phyloP scores from a whole-genome alignment of 2,797 vertebrate species.

The Holocentrus rufus region DNA sequence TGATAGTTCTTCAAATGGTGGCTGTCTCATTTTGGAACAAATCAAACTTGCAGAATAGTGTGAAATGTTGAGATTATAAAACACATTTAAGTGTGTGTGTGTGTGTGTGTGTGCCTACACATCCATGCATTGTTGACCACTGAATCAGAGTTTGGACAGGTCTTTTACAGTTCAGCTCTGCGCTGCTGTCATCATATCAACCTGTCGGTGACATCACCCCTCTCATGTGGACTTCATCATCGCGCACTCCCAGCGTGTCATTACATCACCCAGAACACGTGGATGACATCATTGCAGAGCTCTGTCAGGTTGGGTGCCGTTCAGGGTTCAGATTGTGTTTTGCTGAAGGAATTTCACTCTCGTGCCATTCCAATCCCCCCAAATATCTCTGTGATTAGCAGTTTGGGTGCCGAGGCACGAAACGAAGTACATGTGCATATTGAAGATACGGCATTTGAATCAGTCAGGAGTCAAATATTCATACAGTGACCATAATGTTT shows the following conservation, averaged over 20 bases:
- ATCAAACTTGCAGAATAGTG: no score
- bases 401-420: no score
- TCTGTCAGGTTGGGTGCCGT: not conserved
- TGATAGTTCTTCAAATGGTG: no score
- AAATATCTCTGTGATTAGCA: no score
- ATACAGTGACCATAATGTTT: no score
- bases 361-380: not conserved
- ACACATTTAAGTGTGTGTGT: not conserved
- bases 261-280: conserved; percentile 28
- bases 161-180: conserved; percentile 4
- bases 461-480: no score
- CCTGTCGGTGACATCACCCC: conserved; percentile 34
- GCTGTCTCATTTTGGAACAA: no score
- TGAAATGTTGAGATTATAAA: not conserved
- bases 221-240: conserved; percentile 39
- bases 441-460: no score
- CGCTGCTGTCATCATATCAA: conserved; percentile 16
- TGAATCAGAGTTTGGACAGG: conserved; percentile 2
- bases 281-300: conserved; percentile 10
- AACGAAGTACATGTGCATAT: no score
- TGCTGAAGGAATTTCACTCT: not conserved
- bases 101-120: not conserved
- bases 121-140: not conserved
- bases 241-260: not conserved
- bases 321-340: not conserved